Conservation (phyloP, 2,888 invertebrate genomes). For the Glyphotaelius pellucidus region DNA sequence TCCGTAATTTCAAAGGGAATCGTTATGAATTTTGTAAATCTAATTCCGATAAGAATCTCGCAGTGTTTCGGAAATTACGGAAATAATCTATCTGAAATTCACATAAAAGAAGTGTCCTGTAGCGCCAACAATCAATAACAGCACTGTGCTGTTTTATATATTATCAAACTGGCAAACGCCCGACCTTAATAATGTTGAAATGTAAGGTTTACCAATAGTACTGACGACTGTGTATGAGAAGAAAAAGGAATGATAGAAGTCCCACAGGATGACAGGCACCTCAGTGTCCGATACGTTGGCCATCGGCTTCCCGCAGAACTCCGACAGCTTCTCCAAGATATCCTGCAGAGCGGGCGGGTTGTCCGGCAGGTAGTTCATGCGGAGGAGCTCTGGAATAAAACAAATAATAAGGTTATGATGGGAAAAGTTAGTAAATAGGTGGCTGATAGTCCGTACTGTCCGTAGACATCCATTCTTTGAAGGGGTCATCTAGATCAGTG, state of each 20-base stretch:
- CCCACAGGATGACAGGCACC: slow-evolving; percentile 85
- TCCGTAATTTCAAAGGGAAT: no score
- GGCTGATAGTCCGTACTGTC: no score
- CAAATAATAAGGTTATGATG: neutral
- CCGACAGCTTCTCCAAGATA: slow-evolving; percentile 80
- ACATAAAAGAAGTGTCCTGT: no score
- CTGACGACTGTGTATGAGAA: slow-evolving; percentile 94
- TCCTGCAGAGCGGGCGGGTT: slow-evolving; percentile 77
- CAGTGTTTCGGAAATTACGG: no score
- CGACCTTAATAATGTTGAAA: neutral
- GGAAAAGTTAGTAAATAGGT: slow-evolving; percentile 60
- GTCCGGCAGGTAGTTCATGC: slow-evolving; percentile 78
- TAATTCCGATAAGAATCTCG: no score
- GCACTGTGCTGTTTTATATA: no score
- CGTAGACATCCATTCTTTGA: no score
- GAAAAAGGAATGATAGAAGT: slow-evolving; percentile 94
- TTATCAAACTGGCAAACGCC: no score
- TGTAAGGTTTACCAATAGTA: slow-evolving; percentile 84
- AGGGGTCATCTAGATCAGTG: no score
- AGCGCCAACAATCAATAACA: no score
- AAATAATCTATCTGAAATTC: no score
- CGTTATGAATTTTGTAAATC: no score
- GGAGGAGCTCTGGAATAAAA: slow-evolving; percentile 78
- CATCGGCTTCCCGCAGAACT: slow-evolving; percentile 87
- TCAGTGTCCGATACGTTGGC: slow-evolving; percentile 80